phyloP scores from a whole-genome alignment of 2,797 vertebrate genomes.

The Anableps anableps region DNA sequence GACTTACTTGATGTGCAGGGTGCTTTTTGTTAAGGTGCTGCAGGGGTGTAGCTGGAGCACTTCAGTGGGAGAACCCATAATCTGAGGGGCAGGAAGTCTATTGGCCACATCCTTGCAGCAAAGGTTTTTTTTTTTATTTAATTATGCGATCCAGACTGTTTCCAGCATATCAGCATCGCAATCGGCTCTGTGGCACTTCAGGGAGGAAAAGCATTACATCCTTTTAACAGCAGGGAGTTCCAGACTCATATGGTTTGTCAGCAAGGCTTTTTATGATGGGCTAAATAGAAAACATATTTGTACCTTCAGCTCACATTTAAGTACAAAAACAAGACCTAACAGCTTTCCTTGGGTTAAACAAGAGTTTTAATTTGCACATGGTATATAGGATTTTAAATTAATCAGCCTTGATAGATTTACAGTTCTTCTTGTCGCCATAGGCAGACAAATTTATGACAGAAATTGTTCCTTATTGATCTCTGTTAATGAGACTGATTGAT shows the following conservation, averaged over 20 bases:
- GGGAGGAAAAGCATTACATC: slow-evolving; percentile 64
- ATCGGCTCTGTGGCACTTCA: slow-evolving; percentile 64
- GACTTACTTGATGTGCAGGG: slow-evolving; percentile 15
- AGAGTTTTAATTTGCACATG: slow-evolving; percentile 6
- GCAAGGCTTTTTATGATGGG: slow-evolving; percentile 22
- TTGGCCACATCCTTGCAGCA: slow-evolving; percentile 70
- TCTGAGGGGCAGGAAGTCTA: slow-evolving; percentile 69
- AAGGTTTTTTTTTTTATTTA: slow-evolving; percentile 47
- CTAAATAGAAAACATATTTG: slow-evolving; percentile 60
- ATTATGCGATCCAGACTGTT: slow-evolving; percentile 66
- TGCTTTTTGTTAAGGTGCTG: slow-evolving; percentile 35
- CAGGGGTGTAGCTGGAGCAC: slow-evolving; percentile 37
- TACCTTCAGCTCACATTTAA: slow-evolving; percentile 7
- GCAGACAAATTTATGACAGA: slow-evolving; percentile 62
- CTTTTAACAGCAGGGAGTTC: slow-evolving; percentile 71
- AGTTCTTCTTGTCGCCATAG: slow-evolving; percentile 43
- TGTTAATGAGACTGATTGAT: slow-evolving; percentile 63
- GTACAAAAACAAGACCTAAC: slow-evolving; percentile 9
- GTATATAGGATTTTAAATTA: slow-evolving; percentile 20
- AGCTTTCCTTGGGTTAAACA: slow-evolving; percentile 3
- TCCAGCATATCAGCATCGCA: slow-evolving; percentile 63
- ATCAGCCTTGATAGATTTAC: slow-evolving; percentile 47
- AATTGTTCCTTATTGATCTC: slow-evolving; percentile 67
- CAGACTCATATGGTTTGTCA: slow-evolving; percentile 57
- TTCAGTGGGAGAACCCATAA: slow-evolving; percentile 52